Evolutionary conservation across 1,140 invertebrate species (phyloP), one percentile per base, ranked within the genome.

Genomic region (Drosophila murphyi): DNA sequence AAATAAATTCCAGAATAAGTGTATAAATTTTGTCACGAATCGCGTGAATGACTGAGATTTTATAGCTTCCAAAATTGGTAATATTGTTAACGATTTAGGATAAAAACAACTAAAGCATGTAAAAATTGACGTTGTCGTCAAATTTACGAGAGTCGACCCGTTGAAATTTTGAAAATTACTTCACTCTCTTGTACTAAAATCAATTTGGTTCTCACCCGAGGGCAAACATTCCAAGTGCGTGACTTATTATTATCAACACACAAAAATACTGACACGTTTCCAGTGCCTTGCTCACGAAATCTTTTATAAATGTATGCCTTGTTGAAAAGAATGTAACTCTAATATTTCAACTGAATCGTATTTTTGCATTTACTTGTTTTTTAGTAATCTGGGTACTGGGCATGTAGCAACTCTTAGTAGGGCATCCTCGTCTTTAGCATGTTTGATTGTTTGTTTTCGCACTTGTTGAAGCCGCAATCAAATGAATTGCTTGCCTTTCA

Each of bases 221-320:
- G 65, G 57, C 62, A 50, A 29, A 29, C 71, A 68, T 82, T 82
- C 37, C 12, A 39, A 64, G 43, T 59, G 72, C 75, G 80, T 83
- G 76, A 82, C 76, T 54, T 63, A 63, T 71, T 76, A 57, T 64
- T 57, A 80, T 76, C 59, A 50, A n/a, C 34, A 3, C 52, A 28
- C 45, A 62, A 45, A 74, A 50, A 70, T 69, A 35, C 51, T 50
- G 41, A 43, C 65, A 57, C 65, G 72, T 74, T 61, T 8, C n/a
- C 10, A 32, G 41, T 32, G 39, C 3, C 47, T 47, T 45, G 63
- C 20, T 29, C 12, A 43, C 8, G 12, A 29, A 34, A 5, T 37
- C 12, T 35, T 48, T 35, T 68, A 43, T 12, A 54, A 28, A 37
- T 34, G 0, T 35, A 69, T 72, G 57, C 54, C 62, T 54, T 63